These are phyloP conservation scores for Metopia argyrocephala DNA, from an alignment of 2,888 invertebrate genomes.

Conservation along the genomic window DNA sequence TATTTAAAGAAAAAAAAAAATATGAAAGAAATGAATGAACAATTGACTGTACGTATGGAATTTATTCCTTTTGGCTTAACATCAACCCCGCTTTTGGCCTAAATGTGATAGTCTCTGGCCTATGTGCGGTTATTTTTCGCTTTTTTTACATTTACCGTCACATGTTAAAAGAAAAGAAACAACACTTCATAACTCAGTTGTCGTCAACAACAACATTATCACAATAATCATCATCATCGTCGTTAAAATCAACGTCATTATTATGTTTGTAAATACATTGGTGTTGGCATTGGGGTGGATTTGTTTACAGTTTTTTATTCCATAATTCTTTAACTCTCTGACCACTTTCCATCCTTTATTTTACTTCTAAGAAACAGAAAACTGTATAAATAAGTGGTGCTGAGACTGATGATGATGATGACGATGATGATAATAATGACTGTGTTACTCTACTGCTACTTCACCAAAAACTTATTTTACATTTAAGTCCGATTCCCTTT, in stretches of 20 bases:
- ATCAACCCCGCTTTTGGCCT: slow-evolving; percentile 48
- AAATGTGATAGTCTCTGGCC: slow-evolving; percentile 57
- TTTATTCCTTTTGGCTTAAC: slow-evolving; percentile 56
- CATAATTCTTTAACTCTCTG: slow-evolving; percentile 62
- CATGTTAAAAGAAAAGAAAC: slow-evolving; percentile 11
- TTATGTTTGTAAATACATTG: slow-evolving; percentile 43
- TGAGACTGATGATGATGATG: background rate
- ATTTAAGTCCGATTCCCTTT: slow-evolving; percentile 42
- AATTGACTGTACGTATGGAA: slow-evolving; percentile 57
- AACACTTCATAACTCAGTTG: slow-evolving; percentile 37
- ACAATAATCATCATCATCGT: slow-evolving; percentile 21
- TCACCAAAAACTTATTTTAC: slow-evolving; percentile 28
- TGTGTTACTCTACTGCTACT: slow-evolving; percentile 42
- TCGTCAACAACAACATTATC: slow-evolving; percentile 33
- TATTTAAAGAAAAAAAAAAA: slow-evolving; percentile 4
- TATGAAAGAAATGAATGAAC: slow-evolving; percentile 44
- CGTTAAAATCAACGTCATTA: slow-evolving; percentile 12
- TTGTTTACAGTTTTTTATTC: slow-evolving; percentile 27
- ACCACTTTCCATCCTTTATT: slow-evolving; percentile 58
- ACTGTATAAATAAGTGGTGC: slow-evolving; percentile 59
- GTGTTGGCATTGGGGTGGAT: slow-evolving; percentile 56
- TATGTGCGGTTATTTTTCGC: slow-evolving; percentile 64
- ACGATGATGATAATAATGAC: slow-evolving; percentile 10
- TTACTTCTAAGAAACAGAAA: slow-evolving; percentile 2
- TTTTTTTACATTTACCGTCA: slow-evolving; percentile 44